phyloP scores from a whole-genome alignment of 2,888 invertebrate species.

The Pristionchus maxplancki region DNA sequence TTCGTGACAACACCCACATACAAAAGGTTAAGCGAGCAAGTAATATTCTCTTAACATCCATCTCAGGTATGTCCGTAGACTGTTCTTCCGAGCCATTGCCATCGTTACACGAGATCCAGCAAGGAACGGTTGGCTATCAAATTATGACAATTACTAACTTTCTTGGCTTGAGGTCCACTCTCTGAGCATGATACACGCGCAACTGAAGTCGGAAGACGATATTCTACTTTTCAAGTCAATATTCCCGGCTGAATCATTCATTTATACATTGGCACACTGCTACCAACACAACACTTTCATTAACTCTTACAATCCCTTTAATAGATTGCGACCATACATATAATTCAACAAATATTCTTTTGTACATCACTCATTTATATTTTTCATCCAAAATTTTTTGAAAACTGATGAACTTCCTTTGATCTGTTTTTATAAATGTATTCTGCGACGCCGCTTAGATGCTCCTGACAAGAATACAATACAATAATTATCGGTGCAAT shows the following conservation, averaged over 20 bases:
- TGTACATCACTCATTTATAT: no score
- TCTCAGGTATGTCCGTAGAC: not conserved
- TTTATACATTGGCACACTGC: not conserved
- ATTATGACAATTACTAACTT: not conserved
- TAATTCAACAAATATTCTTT: no score
- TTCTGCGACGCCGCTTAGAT: no score
- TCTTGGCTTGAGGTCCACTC: not conserved
- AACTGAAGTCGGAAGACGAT: not conserved
- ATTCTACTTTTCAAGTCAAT: slow-evolving; percentile 17
- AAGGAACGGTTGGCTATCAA: not conserved
- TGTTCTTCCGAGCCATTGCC: not conserved
- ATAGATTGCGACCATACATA: no score
- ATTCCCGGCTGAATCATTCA: not conserved
- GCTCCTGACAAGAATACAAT: no score
- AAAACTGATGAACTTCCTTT: no score
- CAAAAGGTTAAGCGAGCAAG: not conserved
- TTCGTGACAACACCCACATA: not conserved
- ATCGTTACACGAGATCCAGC: not conserved
- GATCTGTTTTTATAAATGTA: no score
- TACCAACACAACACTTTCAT: not conserved
- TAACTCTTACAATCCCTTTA: no score
- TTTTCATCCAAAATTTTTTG: no score
- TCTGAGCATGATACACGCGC: not conserved
- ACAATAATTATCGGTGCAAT: no score
- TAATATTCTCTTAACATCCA: not conserved